Percentiles rank a stretch among this genome's conserved stretches.
These are phyloP conservation scores for Cryptosula pallasiana DNA, from an alignment of 2,888 invertebrate species.

Conservation along the genomic window DNA sequence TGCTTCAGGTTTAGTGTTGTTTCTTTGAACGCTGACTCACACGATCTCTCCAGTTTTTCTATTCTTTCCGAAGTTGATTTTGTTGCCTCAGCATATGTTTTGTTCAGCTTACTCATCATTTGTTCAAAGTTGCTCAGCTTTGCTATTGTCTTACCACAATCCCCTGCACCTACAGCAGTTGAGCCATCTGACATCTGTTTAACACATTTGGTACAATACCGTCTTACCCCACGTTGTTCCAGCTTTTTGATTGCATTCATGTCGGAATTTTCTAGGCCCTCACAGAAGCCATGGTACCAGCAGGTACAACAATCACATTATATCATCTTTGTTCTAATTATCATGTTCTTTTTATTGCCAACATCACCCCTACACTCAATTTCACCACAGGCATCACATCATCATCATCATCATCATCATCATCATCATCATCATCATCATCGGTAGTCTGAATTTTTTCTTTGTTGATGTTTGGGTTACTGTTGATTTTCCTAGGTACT, in stretches of 20 bases:
- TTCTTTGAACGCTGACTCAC: background rate
- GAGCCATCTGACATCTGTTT: background rate
- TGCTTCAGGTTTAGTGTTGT: background rate
- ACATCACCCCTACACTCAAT: background rate
- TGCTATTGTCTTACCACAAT: background rate
- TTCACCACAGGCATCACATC: background rate
- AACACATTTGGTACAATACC: background rate
- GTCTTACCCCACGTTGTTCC: background rate
- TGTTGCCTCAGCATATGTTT: background rate
- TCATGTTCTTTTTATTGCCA: background rate
- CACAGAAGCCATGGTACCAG: background rate
- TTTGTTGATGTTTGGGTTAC: background rate
- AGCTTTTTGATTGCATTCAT: background rate
- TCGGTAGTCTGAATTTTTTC: background rate
- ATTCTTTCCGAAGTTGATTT: background rate
- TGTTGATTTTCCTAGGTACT: background rate
- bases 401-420: background rate
- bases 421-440: background rate
- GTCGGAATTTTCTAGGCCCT: background rate
- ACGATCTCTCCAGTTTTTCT: background rate
- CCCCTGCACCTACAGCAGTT: background rate
- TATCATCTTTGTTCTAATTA: background rate
- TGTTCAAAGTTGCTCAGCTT: background rate
- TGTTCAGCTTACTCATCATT: background rate
- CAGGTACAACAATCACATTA: background rate